Percentiles rank a stretch among this genome's conserved stretches.
These are phyloP conservation scores for Hippolais icterina DNA, from an alignment of 2,113 vertebrate species.

Conservation along the genomic window DNA sequence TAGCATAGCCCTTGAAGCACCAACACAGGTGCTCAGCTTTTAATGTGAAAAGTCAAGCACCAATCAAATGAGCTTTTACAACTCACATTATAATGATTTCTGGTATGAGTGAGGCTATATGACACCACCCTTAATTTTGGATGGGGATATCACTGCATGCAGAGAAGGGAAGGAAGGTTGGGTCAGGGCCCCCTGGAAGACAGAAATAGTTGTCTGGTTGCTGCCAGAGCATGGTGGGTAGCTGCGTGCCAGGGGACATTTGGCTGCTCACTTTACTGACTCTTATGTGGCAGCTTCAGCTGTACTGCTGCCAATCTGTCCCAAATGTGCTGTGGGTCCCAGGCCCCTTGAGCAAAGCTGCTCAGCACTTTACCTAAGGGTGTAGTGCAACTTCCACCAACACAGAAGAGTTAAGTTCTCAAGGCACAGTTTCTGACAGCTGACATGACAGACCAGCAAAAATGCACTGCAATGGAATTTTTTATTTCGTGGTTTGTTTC, in stretches of 20 bases:
- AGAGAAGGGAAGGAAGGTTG: not conserved
- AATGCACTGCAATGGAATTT: not conserved
- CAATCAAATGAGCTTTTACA: not conserved
- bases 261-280: not conserved
- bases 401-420: not conserved
- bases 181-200: not conserved
- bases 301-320: not conserved
- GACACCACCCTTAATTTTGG: not conserved
- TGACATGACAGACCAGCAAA: constrained; percentile 1
- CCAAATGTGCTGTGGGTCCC: rapidly evolving
- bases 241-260: not conserved
- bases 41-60: not conserved
- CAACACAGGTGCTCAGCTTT: not conserved
- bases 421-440: not conserved
- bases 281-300: not conserved
- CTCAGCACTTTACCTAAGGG: not conserved
- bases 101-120: not conserved
- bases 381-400: not conserved
- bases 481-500: not conserved
- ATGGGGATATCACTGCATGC: not conserved
- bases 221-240: not conserved
- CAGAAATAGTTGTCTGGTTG: not conserved
- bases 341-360: rapidly evolving
- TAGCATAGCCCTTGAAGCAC: not conserved
- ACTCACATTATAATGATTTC: not conserved